Conservation (phyloP, 1,140 invertebrate species). For the Pachyrhynchus sulphureomaculatus region DNA sequence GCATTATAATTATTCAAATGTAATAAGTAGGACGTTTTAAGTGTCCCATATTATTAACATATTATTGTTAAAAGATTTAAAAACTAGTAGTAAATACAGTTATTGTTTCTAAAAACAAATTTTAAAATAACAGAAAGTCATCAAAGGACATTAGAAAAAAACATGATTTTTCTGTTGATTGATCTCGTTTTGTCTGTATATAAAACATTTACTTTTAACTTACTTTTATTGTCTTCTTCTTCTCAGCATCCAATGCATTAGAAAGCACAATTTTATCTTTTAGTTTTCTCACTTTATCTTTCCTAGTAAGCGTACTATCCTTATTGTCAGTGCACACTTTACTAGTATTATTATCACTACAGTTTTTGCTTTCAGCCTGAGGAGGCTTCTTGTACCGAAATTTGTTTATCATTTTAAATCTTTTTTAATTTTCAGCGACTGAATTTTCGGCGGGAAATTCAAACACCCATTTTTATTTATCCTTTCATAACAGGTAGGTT, state of each 20-base stretch:
- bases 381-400: conserved; percentile 44
- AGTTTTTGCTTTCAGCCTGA: conserved; percentile 14
- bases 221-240: conserved; percentile 36
- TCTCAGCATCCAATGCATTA: conserved; percentile 31
- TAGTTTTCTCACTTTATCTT: conserved; percentile 2
- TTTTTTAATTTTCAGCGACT: neutral
- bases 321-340: conserved; percentile 4
- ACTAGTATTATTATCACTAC: conserved; percentile 14
- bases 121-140: too few relatives aligned
- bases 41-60: too few relatives aligned
- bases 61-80: too few relatives aligned
- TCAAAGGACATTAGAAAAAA: neutral
- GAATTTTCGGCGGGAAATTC: conserved; percentile 8
- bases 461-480: neutral
- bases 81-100: too few relatives aligned
- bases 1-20: too few relatives aligned
- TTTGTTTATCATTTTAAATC: conserved; percentile 45
- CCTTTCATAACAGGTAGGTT: conserved; percentile 12
- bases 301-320: conserved; percentile 9
- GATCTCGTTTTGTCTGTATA: too few relatives aligned
- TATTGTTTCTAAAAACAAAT: too few relatives aligned
- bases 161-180: neutral
- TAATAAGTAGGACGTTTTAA: too few relatives aligned
- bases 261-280: conserved; percentile 15
- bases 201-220: too few relatives aligned